Evolutionary conservation across 2,113 vertebrate species (phyloP).

Genomic region (Sebastes schlegelii): DNA sequence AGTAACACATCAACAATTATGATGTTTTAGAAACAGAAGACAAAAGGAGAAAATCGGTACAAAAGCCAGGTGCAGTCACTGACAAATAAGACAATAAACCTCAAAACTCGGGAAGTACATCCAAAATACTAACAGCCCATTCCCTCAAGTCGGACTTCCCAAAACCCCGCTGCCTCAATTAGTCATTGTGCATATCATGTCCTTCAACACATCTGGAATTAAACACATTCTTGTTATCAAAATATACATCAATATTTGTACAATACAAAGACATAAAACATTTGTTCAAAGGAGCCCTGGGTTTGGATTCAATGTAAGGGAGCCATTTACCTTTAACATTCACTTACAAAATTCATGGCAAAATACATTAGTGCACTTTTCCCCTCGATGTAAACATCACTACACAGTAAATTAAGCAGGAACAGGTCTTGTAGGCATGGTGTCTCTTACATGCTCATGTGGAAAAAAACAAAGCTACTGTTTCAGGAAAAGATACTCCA

Average conservation of each 20-base stretch:
- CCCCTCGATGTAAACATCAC: slow-evolving; percentile 78
- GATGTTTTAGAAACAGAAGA: slow-evolving; percentile 42
- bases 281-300: slow-evolving; percentile 72
- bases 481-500: slow-evolving; percentile 19
- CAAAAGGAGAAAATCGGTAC: not conserved
- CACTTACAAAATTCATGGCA: slow-evolving; percentile 50
- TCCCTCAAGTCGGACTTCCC: not conserved
- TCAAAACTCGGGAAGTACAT: slow-evolving; percentile 8
- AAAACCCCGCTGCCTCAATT: slow-evolving; percentile 31
- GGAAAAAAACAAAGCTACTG: slow-evolving; percentile 33
- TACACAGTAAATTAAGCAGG: slow-evolving; percentile 51
- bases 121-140: not conserved
- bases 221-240: slow-evolving; percentile 64
- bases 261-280: slow-evolving; percentile 66
- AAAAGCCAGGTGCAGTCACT: slow-evolving; percentile 42
- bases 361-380: slow-evolving; percentile 71
- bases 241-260: slow-evolving; percentile 75
- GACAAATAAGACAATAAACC: slow-evolving; percentile 23
- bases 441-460: slow-evolving; percentile 27
- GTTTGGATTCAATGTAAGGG: slow-evolving; percentile 53
- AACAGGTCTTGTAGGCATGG: slow-evolving; percentile 21
- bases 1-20: slow-evolving; percentile 25
- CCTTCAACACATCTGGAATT: slow-evolving; percentile 32
- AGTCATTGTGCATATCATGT: slow-evolving; percentile 52
- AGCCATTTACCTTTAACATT: slow-evolving; percentile 34